phyloP scores from a whole-genome alignment of 2,113 vertebrate genomes.

The Cryptomyrus ogoouensis region DNA sequence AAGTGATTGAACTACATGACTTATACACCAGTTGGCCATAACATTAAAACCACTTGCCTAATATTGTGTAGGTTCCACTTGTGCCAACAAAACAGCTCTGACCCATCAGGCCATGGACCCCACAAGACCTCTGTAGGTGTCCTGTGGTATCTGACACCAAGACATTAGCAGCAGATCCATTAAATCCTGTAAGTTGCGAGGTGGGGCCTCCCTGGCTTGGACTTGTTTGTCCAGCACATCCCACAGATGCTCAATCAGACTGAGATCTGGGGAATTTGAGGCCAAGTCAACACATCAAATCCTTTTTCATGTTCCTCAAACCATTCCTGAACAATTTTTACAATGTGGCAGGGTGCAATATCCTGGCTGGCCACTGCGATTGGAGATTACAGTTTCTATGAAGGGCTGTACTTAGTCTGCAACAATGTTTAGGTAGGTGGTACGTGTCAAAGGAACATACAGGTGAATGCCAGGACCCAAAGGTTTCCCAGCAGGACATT shows the following conservation, averaged over 20 bases:
- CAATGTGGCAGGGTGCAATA: too few species aligned
- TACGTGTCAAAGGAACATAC: too few species aligned
- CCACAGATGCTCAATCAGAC: not conserved
- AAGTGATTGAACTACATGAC: not conserved
- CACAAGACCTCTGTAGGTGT: not conserved
- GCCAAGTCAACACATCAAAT: not conserved
- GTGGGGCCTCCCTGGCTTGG: not conserved
- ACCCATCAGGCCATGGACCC: not conserved
- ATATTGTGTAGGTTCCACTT: not conserved
- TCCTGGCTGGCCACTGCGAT: too few species aligned
- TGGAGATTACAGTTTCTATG: too few species aligned
- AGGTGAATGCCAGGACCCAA: too few species aligned
- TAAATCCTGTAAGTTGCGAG: not conserved
- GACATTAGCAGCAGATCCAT: not conserved
- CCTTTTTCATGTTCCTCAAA: not conserved
- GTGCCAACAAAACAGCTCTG: not conserved
- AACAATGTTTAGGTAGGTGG: too few species aligned
- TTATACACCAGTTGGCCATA: not conserved
- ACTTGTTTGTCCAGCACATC: not conserved
- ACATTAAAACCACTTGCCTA: not conserved
- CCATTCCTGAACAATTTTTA: not conserved
- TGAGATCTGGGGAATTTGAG: not conserved
- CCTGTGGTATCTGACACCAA: not conserved
- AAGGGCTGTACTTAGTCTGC: too few species aligned
- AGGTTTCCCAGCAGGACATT: too few species aligned